phyloP scores from a whole-genome alignment of 2,888 invertebrate genomes.

The Pherbina coryleti region DNA sequence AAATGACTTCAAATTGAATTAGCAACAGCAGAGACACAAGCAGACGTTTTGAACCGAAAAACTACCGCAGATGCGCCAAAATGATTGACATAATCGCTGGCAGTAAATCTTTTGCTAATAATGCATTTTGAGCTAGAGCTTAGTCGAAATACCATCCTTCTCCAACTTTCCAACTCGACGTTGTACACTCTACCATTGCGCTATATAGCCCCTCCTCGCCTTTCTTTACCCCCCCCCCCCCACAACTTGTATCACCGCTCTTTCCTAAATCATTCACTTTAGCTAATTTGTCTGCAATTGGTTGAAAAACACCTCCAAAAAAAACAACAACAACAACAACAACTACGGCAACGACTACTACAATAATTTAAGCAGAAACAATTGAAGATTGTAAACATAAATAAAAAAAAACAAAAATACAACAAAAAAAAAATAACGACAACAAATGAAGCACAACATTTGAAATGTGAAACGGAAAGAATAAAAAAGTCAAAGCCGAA shows the following conservation, averaged over 20 bases:
- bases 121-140: background rate
- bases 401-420: background rate
- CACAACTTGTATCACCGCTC: background rate
- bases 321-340: background rate
- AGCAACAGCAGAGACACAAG: background rate
- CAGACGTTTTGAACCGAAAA: too few relatives aligned
- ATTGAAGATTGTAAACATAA: conserved; percentile 18
- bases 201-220: background rate
- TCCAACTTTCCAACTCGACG: background rate
- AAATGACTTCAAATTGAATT: background rate
- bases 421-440: background rate
- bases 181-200: background rate
- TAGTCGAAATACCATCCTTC: background rate
- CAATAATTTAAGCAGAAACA: conserved; percentile 17
- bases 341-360: background rate
- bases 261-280: conserved; percentile 24
- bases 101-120: conserved; percentile 11
- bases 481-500: background rate
- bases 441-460: background rate
- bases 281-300: conserved; percentile 34
- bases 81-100: conserved; percentile 26
- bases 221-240: background rate
- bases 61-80: background rate
- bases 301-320: conserved; percentile 8
- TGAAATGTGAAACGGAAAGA: conserved; percentile 15